Conservation (phyloP, 2,888 invertebrate species). For the Tipula confusa region DNA sequence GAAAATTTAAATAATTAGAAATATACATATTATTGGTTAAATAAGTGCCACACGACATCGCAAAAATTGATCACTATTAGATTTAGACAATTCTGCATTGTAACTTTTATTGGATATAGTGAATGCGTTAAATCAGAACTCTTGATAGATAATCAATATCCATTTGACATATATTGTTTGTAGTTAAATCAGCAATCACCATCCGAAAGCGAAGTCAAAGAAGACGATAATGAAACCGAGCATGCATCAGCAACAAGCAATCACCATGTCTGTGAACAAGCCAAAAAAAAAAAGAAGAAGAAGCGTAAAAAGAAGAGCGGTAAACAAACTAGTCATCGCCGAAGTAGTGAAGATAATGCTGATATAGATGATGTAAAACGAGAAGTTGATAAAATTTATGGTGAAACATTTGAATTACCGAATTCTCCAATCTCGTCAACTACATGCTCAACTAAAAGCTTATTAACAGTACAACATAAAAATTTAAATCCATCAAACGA, state of each 20-base stretch:
- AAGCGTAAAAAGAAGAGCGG: conserved; percentile 62
- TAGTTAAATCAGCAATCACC: conserved; percentile 63
- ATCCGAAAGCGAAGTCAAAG: conserved; percentile 66
- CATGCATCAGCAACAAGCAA: conserved; percentile 55
- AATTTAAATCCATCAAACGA: conserved; percentile 76
- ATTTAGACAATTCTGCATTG: neutral
- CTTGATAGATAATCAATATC: too few species aligned
- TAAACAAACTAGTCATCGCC: conserved; percentile 51
- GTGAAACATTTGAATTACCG: conserved; percentile 49
- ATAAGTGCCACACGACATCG: too few species aligned
- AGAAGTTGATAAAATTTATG: conserved; percentile 65
- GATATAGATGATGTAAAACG: conserved; percentile 43
- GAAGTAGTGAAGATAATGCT: conserved; percentile 62
- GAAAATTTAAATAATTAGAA: too few species aligned
- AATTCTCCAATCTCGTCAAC: conserved; percentile 39
- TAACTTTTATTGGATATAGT: too few species aligned
- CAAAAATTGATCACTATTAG: too few species aligned
- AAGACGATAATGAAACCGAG: conserved; percentile 63
- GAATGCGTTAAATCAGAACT: too few species aligned
- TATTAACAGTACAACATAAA: conserved; percentile 63
- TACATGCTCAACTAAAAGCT: conserved; percentile 45
- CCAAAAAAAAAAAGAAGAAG: conserved; percentile 58
- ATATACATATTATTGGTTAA: too few species aligned
- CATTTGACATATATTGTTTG: neutral
- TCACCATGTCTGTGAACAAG: conserved; percentile 50